These are phyloP conservation scores for Gulo gulo DNA, from an alignment of 2,113 vertebrate genomes.

Conservation along the genomic window DNA sequence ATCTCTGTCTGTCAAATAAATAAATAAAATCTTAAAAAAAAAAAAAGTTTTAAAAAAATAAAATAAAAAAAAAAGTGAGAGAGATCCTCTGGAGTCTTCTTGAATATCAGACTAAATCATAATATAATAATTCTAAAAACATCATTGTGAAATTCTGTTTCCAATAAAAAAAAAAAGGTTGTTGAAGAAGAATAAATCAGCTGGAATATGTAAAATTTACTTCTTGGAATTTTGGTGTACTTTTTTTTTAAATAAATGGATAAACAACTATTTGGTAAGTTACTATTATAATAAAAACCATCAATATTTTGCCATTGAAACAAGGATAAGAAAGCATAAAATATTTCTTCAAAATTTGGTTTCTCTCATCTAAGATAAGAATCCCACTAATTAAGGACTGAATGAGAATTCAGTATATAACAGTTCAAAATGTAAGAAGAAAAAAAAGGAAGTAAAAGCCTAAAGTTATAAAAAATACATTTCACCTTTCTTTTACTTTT, in stretches of 20 bases:
- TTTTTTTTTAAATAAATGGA: background rate
- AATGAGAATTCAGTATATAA: background rate
- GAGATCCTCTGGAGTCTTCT: background rate
- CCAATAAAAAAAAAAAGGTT: background rate
- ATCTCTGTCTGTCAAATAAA: too few relatives aligned
- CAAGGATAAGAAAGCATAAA: background rate
- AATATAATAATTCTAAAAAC: background rate
- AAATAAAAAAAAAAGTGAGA: background rate
- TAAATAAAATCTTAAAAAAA: too few relatives aligned
- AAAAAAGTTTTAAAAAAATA: too few relatives aligned
- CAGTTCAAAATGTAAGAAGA: background rate
- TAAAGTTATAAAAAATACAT: constrained; percentile 9
- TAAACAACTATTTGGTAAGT: background rate
- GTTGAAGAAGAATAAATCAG: background rate
- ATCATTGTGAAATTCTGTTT: background rate
- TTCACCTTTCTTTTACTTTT: constrained; percentile 45
- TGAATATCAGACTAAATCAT: background rate
- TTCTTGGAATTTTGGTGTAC: background rate
- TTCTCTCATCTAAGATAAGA: background rate
- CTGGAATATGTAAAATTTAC: background rate
- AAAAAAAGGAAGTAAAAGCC: background rate
- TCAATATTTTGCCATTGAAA: background rate
- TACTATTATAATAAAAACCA: background rate
- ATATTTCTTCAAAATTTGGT: background rate
- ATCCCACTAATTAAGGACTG: background rate